Percentiles rank a stretch among this genome's conserved stretches.
These are phyloP conservation scores for Ferrisia virgata DNA, from an alignment of 2,888 invertebrate species.

Conservation along the genomic window DNA sequence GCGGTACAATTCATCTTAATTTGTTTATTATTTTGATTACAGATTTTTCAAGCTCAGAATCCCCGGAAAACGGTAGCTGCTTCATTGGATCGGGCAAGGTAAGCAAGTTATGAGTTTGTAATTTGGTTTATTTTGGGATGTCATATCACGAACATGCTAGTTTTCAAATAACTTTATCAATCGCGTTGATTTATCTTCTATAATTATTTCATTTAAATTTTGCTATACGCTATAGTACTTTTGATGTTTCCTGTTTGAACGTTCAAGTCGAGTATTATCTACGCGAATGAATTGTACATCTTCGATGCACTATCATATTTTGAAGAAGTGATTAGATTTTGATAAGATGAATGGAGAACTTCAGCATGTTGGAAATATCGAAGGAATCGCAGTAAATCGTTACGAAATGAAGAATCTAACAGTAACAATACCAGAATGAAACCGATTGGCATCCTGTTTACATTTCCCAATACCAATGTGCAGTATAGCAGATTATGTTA, in stretches of 20 bases:
- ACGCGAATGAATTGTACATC: no score
- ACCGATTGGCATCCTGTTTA: neutral
- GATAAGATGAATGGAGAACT: no score
- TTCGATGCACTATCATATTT: no score
- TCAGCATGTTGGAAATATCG: neutral
- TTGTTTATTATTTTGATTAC: neutral
- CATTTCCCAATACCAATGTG: neutral
- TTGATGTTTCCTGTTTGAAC: no score
- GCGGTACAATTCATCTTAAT: neutral
- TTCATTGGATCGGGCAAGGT: neutral
- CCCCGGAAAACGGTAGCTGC: neutral
- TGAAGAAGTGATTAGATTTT: no score
- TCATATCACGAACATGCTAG: no score
- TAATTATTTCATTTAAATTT: no score
- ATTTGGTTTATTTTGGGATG: no score
- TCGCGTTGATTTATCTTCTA: no score
- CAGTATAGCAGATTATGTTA: neutral
- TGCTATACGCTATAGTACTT: no score
- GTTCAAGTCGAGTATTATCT: no score
- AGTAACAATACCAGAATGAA: neutral
- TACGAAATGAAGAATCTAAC: neutral
- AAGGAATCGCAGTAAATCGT: neutral
- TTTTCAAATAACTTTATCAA: no score
- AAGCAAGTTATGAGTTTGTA: neutral
- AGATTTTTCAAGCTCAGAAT: neutral